A percentile compares a stretch with the other conserved stretches of the same genome.
These are phyloP conservation scores for Pseudachorutes palmiensis DNA, from an alignment of 1,140 invertebrate species.

Conservation along the genomic window DNA sequence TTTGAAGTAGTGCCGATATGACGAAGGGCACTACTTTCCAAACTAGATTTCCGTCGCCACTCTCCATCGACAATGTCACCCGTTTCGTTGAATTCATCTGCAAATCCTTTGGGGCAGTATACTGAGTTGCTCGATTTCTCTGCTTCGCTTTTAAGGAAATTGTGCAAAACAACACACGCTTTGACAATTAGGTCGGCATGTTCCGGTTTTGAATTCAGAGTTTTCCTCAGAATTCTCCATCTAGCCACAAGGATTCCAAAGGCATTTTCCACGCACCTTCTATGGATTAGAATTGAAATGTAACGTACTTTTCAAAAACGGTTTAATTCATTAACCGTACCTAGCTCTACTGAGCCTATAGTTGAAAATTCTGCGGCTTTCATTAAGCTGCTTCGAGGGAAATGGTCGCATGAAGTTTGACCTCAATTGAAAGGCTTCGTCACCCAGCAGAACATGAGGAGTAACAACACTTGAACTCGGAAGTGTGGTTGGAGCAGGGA, in stretches of 20 bases:
- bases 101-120: slow-evolving; percentile 13
- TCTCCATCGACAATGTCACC: slow-evolving; percentile 11
- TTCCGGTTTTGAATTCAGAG: slow-evolving; percentile 1
- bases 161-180: slow-evolving; percentile 19
- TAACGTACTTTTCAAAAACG: neutral
- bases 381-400: neutral
- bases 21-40: neutral
- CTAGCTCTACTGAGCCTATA: slow-evolving; percentile 1
- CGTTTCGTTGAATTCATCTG: neutral
- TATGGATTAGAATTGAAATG: neutral
- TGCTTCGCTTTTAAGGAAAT: slow-evolving; percentile 12
- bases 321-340: neutral
- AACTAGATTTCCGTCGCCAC: neutral
- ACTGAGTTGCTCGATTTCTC: neutral
- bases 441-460: slow-evolving; percentile 7
- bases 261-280: slow-evolving; percentile 16
- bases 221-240: neutral
- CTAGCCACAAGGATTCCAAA: slow-evolving; percentile 10
- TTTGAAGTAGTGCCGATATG: neutral
- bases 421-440: slow-evolving; percentile 5
- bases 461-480: neutral
- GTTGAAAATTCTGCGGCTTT: neutral
- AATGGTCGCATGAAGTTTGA: slow-evolving; percentile 6
- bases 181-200: slow-evolving; percentile 16
- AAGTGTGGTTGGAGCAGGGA: neutral